Percentiles rank a stretch among this genome's conserved stretches.
These are phyloP conservation scores for Aurelia sp. DNA, from an alignment of 30 jellyfish, hydroid and myxozoan species.

Conservation along the genomic window DNA sequence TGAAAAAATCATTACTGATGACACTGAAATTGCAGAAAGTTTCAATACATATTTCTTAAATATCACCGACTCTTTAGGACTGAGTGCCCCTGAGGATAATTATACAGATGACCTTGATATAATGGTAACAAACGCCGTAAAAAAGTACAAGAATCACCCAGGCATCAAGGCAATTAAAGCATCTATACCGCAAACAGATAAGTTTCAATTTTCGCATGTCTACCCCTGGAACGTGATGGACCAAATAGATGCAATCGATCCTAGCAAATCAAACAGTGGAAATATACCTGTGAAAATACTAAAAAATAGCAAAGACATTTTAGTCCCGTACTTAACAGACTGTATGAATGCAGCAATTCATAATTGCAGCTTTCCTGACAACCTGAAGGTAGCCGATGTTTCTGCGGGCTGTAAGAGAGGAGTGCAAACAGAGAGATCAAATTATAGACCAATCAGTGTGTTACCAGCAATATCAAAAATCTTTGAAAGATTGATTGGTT, in stretches of 20 bases:
- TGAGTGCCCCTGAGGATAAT: no score
- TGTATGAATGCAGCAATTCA: slow-evolving; percentile 21
- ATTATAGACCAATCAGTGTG: no score
- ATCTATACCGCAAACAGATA: not conserved
- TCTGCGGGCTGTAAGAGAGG: not conserved
- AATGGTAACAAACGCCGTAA: not conserved
- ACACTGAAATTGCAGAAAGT: no score
- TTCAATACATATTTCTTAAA: no score
- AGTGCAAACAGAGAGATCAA: no score
- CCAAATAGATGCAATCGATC: slow-evolving; percentile 6
- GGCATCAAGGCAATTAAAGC: slow-evolving; percentile 1
- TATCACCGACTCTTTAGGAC: no score
- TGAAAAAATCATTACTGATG: no score
- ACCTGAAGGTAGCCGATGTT: slow-evolving; percentile 24
- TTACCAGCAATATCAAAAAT: not conserved
- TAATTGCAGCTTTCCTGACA: not conserved
- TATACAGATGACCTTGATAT: not conserved
- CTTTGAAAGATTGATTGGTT: no score
- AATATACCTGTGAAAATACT: slow-evolving; percentile 24
- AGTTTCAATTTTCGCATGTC: slow-evolving; percentile 14
- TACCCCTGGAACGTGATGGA: slow-evolving; percentile 32
- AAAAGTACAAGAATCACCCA: slow-evolving; percentile 10
- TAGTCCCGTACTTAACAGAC: slow-evolving; percentile 45
- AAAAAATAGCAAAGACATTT: slow-evolving; percentile 28
- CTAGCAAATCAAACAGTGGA: slow-evolving; percentile 43